Evolutionary conservation across 2,888 invertebrate species (phyloP), one percentile per base, ranked within the genome.

Genomic region (Scaptomyza polygonia): DNA sequence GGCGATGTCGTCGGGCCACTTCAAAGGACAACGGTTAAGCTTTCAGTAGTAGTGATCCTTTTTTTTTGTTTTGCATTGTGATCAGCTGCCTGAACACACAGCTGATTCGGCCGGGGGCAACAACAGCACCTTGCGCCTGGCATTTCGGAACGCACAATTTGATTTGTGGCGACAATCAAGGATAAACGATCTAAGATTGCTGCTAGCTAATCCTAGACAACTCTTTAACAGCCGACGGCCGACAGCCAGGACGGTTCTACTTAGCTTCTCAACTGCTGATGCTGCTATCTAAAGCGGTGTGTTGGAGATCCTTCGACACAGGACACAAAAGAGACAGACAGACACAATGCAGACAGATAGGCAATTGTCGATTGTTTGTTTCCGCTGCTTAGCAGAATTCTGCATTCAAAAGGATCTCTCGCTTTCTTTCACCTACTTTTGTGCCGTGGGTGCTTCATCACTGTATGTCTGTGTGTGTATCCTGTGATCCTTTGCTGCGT

Each of bases 221-320:
- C 73, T 73, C 73, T 76, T 73, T 73, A n/a, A 47, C 29, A 66
- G 73, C 73, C 64, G 65, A 49, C 68, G 63, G 3, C 25, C 25
- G 25, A 25, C 25, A 14, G 30, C 7, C 39, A 14, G 39, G 39
- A 39, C 14, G 1, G 78, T 64, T 81, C 36, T 39, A 81, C 68
- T 85, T 85, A 69, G 79, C 86, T 85, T 85, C 77, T 82, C 72
- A 73, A 73, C 80, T 83, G 66, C 47, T 65, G 65, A 86, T 83
- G 66, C 47, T 65, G 65, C 76, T 66, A 73, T 73, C 72, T 59
- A 40, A 69, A 69, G 48, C 56, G 72, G 42, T 32, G 39, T 29
- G 5, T 25, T 11, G 14, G 5, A 54, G 62, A 52, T 34, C 40
- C 36, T 48, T 18, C 43, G 16, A 40, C n/a, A 48, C 7, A 21